These are phyloP conservation scores for Lycopodina hypogea DNA, from an alignment of 37 sponge, comb jelly and placozoan genomes.

Conservation along the genomic window DNA sequence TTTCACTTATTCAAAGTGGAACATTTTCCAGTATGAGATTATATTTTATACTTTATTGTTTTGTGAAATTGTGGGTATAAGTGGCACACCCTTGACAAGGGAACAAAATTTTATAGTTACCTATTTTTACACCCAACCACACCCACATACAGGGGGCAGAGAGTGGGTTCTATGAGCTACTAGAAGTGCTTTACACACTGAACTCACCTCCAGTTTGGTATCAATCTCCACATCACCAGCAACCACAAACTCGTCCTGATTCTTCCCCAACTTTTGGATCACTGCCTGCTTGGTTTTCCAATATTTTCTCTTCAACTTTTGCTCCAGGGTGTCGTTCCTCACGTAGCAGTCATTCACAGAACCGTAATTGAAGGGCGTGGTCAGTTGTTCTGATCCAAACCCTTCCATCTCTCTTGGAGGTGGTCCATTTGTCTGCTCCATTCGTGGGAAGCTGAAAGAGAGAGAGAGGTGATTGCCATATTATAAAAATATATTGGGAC, in stretches of 20 bases:
- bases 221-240: conserved; percentile 86
- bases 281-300: conserved; percentile 87
- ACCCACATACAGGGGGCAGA: no score
- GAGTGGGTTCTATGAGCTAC: no score
- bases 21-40: no score
- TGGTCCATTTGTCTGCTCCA: background rate
- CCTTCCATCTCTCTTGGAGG: conserved; percentile 52
- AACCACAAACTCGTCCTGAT: conserved; percentile 79
- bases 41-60: no score
- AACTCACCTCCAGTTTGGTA: conserved; percentile 60
- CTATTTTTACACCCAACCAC: no score
- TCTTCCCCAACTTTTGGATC: conserved; percentile 70
- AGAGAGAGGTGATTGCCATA: no score
- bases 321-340: conserved; percentile 39
- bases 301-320: conserved; percentile 72
- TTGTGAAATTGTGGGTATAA: no score
- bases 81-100: no score
- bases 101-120: no score
- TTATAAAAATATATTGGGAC: background rate
- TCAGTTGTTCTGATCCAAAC: conserved; percentile 54
- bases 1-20: no score
- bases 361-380: conserved; percentile 60
- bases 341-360: conserved; percentile 54
- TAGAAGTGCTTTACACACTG: no score
- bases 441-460: background rate